These are phyloP conservation scores for Lophius piscatorius DNA, from an alignment of 2,113 vertebrate species.

Conservation along the genomic window DNA sequence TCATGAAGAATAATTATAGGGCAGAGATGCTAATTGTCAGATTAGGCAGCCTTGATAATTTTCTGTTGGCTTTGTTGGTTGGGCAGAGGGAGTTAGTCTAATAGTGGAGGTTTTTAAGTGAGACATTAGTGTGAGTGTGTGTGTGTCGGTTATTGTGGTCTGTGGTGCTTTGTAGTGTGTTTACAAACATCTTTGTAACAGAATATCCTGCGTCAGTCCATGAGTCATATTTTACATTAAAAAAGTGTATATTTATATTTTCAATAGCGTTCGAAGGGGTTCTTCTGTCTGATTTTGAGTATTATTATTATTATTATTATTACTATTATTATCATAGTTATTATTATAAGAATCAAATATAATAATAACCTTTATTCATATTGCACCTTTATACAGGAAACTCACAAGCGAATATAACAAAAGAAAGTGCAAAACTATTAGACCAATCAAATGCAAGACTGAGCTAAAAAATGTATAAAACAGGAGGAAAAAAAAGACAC, in stretches of 20 bases:
- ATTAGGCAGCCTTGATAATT: constrained; percentile 42
- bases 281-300: not conserved
- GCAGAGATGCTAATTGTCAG: constrained; percentile 13
- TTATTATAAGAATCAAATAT: no score
- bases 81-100: constrained; percentile 26
- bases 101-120: constrained; percentile 2
- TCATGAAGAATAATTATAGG: constrained; percentile 49
- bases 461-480: no score
- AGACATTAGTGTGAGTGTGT: constrained; percentile 30
- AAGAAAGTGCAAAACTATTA: no score
- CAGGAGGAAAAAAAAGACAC: no score
- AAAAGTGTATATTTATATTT: constrained; percentile 26
- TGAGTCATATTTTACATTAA: constrained; percentile 25
- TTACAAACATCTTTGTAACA: constrained; percentile 20
- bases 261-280: not conserved
- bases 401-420: no score
- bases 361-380: no score
- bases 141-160: constrained; percentile 50
- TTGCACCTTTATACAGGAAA: no score
- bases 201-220: not conserved
- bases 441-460: no score
- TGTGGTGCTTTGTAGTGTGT: no score
- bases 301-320: not conserved
- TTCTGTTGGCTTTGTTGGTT: constrained; percentile 48
- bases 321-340: no score